A percentile compares a stretch with the other conserved stretches of the same genome.
Evolutionary conservation across 2,797 vertebrate species (phyloP).

Genomic region (Cuculus canorus): DNA sequence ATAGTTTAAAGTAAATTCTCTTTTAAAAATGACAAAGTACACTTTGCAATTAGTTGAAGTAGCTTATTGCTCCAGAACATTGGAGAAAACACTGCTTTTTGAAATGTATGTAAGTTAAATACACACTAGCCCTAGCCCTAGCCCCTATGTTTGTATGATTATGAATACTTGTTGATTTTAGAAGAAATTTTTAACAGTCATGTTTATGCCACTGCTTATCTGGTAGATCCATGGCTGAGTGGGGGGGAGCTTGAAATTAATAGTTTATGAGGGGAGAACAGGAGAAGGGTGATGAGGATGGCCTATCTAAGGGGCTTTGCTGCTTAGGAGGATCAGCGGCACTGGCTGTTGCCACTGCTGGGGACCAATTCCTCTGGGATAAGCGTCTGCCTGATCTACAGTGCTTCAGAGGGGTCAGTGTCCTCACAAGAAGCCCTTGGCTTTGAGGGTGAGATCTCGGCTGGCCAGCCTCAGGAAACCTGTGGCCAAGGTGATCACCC

Average conservation of each 20-base stretch:
- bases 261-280: not conserved
- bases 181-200: not conserved
- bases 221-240: not conserved
- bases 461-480: not conserved
- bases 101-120: not conserved
- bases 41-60: not conserved
- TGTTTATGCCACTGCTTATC: not conserved
- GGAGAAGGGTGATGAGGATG: not conserved
- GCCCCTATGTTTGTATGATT: not conserved
- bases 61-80: not conserved
- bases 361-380: too few species aligned
- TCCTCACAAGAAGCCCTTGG: not conserved
- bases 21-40: not conserved
- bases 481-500: not conserved
- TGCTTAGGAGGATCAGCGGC: rapidly evolving
- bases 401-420: not conserved
- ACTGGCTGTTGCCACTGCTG: too few species aligned
- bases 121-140: not conserved
- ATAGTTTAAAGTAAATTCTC: not conserved
- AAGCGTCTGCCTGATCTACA: not conserved
- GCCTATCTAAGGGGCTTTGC: not conserved
- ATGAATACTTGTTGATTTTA: not conserved
- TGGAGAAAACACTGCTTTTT: not conserved
- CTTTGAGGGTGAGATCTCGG: rapidly evolving
- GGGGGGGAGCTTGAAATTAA: not conserved